phyloP scores from a whole-genome alignment of 2,888 invertebrate genomes.

The Phytoseiulus persimilis region DNA sequence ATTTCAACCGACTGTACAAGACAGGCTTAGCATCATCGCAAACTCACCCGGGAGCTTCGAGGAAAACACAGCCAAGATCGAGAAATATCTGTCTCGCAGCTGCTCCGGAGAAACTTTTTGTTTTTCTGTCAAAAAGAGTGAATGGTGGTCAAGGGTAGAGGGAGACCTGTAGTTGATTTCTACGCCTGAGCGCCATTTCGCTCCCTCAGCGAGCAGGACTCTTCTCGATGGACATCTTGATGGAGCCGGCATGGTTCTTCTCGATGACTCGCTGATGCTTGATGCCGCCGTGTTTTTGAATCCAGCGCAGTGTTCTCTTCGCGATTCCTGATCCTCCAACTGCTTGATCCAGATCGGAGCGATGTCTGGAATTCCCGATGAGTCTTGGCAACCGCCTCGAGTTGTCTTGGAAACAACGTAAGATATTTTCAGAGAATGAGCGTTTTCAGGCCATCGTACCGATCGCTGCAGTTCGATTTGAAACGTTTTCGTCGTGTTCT shows the following conservation, averaged over 20 bases:
- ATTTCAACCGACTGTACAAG: no score
- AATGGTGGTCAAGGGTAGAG: background rate
- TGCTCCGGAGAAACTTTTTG: background rate
- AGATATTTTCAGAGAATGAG: conserved; percentile 49
- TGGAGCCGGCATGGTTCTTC: background rate
- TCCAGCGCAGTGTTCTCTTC: background rate
- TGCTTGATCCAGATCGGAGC: background rate
- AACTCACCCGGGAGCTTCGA: no score
- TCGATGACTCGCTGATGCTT: background rate
- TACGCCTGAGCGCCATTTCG: background rate
- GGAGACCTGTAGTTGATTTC: background rate
- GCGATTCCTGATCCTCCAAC: background rate
- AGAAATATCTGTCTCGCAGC: background rate
- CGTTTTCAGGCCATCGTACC: no score
- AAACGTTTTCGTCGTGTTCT: no score
- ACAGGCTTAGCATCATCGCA: no score
- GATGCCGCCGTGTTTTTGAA: background rate
- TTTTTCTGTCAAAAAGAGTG: background rate
- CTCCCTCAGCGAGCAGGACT: background rate
- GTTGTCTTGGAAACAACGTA: conserved; percentile 75
- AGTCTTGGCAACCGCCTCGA: conserved; percentile 75
- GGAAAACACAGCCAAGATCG: background rate
- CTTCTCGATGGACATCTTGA: background rate
- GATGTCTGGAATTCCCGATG: conserved; percentile 27
- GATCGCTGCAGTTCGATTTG: no score